Percentiles rank a stretch among this genome's conserved stretches.
phyloP scores from a whole-genome alignment of 2,797 vertebrate species.

The Neosalanx taihuensis region DNA sequence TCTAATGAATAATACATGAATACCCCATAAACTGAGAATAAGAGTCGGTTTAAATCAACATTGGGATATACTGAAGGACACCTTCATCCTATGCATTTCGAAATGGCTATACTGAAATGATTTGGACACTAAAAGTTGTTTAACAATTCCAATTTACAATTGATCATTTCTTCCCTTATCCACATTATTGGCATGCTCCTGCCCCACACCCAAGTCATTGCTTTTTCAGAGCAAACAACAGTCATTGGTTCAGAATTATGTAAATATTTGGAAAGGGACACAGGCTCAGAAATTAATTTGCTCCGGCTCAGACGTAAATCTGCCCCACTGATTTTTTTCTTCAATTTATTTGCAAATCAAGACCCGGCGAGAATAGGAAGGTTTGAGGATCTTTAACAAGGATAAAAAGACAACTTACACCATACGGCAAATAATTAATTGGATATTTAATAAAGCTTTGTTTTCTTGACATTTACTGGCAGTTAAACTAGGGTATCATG shows the following conservation, averaged over 20 bases:
- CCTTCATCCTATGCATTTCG: slow-evolving; percentile 76
- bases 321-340: slow-evolving; percentile 97
- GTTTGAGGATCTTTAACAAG: slow-evolving; percentile 86
- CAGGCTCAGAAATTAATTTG: slow-evolving; percentile 97
- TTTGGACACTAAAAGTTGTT: slow-evolving; percentile 30
- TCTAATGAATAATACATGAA: slow-evolving; percentile 99
- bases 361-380: slow-evolving; percentile 89
- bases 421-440: slow-evolving; percentile 82
- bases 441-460: slow-evolving; percentile 84
- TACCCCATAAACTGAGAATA: slow-evolving; percentile 75
- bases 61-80: slow-evolving; percentile 83
- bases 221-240: slow-evolving; percentile 97
- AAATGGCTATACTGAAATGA: slow-evolving; percentile 78
- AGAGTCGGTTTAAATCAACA: slow-evolving; percentile 78
- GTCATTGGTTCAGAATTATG: slow-evolving; percentile 97
- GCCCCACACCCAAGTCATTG: slow-evolving; percentile 80
- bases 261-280: slow-evolving; percentile 99
- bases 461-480: slow-evolving; percentile 72
- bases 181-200: slow-evolving; percentile 36
- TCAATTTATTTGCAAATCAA: slow-evolving; percentile 99
- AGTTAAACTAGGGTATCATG: slow-evolving; percentile 54
- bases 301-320: slow-evolving; percentile 84
- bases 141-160: no score
- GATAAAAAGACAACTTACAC: slow-evolving; percentile 82
- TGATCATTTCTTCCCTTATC: slow-evolving; percentile 11